Conservation (phyloP, 1,140 invertebrate genomes). For the Ceratitis capitata region DNA sequence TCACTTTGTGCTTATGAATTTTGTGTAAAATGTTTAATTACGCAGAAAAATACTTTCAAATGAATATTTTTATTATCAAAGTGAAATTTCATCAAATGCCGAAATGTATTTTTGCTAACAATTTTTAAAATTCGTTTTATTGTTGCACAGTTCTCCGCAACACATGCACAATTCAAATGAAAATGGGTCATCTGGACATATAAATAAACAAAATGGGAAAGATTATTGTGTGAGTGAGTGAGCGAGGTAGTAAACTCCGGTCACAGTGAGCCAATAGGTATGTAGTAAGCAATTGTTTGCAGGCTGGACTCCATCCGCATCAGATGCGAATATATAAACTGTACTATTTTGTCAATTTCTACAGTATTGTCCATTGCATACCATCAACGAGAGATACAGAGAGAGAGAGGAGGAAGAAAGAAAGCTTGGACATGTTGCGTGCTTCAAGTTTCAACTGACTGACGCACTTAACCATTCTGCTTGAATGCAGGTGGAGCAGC, state of each 20-base stretch:
- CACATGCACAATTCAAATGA: background rate
- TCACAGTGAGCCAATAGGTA: too few relatives aligned
- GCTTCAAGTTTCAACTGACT: too few relatives aligned
- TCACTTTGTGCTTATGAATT: background rate
- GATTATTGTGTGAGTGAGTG: background rate
- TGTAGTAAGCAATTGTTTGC: too few relatives aligned
- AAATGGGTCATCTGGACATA: background rate
- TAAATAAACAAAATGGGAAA: background rate
- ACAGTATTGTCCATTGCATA: background rate
- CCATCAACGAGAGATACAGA: background rate
- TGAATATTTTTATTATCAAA: constrained; percentile 4
- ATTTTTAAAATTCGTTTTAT: background rate
- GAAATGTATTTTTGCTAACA: background rate
- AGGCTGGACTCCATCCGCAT: too few relatives aligned
- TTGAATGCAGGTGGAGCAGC: background rate
- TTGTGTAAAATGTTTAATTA: background rate
- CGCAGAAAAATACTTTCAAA: background rate
- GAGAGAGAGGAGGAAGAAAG: background rate
- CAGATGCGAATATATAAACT: too few relatives aligned
- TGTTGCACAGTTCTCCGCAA: background rate
- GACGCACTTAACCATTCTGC: background rate
- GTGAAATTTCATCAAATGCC: background rate
- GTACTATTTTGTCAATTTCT: background rate
- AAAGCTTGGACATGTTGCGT: background rate
- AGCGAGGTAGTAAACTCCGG: background rate